Percentiles rank a stretch among this genome's conserved stretches.
Evolutionary conservation across 2,113 vertebrate species (phyloP).

Genomic region (Copsychus sechellarum): DNA sequence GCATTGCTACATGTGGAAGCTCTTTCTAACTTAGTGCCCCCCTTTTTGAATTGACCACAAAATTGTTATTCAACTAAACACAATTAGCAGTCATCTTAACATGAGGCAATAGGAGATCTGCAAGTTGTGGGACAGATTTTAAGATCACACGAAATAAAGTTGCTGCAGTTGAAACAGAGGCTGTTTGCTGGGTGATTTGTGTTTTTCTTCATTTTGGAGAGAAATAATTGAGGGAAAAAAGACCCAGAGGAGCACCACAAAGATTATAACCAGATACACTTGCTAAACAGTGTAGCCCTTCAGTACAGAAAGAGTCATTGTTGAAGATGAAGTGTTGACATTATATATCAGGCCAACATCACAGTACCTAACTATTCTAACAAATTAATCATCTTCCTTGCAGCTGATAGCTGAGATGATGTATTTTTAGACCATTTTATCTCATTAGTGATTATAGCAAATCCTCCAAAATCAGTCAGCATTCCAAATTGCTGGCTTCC

Average conservation of each 20-base stretch:
- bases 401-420: not conserved
- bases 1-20: not conserved
- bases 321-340: not conserved
- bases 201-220: not conserved
- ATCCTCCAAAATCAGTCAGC: not conserved
- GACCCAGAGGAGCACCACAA: not conserved
- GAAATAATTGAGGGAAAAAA: not conserved
- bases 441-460: not conserved
- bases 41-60: not conserved
- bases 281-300: not conserved
- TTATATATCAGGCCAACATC: not conserved
- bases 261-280: not conserved
- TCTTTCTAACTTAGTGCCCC: not conserved
- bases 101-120: not conserved
- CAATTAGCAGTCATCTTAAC: not conserved
- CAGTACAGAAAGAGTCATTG: not conserved
- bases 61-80: not conserved
- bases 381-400: not conserved
- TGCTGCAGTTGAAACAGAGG: not conserved
- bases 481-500: not conserved
- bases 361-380: not conserved
- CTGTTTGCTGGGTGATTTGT: not conserved
- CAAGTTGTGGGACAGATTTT: not conserved
- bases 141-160: not conserved
- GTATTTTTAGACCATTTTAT: slow-evolving; percentile 18